These are phyloP conservation scores for Rallus limicola DNA, from an alignment of 2,113 vertebrate genomes.

Conservation along the genomic window DNA sequence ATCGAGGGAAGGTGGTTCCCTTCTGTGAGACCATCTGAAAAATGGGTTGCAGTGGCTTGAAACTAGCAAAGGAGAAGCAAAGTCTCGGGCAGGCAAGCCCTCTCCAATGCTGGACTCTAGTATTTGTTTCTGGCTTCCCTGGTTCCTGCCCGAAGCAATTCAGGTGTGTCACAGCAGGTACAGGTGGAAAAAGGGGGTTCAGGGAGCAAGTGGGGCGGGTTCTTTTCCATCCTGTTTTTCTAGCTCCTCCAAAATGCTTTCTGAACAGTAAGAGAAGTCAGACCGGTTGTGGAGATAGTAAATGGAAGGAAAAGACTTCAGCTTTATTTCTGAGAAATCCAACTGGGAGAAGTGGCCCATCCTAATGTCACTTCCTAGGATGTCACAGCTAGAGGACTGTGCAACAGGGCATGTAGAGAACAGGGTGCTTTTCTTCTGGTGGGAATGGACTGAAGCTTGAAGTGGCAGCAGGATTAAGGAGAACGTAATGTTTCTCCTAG, in stretches of 20 bases:
- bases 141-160: neutral
- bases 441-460: neutral
- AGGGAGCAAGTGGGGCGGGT: neutral
- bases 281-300: accelerated
- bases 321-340: neutral
- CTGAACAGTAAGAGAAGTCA: neutral
- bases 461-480: neutral
- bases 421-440: neutral
- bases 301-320: neutral
- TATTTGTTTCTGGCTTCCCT: neutral
- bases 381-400: neutral
- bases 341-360: neutral
- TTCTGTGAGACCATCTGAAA: neutral
- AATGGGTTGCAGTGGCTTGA: neutral
- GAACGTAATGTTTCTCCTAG: neutral
- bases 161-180: neutral
- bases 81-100: neutral
- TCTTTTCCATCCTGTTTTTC: neutral
- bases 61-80: neutral
- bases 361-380: neutral
- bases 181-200: neutral
- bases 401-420: neutral
- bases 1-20: neutral
- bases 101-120: neutral
- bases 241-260: neutral